Conservation (phyloP, 2,113 vertebrate species). For the Romanogobio albipinnatus region DNA sequence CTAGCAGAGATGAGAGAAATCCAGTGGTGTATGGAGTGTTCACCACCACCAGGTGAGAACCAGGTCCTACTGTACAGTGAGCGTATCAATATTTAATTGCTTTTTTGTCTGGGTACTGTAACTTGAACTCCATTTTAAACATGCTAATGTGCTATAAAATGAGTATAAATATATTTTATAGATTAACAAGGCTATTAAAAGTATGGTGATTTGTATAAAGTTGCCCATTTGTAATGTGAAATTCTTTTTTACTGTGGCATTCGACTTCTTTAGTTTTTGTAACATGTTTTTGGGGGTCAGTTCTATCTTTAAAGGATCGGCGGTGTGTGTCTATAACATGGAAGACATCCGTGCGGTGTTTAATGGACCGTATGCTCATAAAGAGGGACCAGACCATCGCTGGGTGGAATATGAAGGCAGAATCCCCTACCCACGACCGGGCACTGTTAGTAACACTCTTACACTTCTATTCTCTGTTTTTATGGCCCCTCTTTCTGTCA, state of each 20-base stretch:
- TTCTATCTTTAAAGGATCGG: conserved; percentile 97
- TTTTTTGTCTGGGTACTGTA: neutral
- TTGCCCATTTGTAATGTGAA: neutral
- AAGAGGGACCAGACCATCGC: conserved; percentile 91
- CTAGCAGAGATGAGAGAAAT: conserved; percentile 92
- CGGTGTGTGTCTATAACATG: conserved; percentile 96
- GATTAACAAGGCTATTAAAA: neutral
- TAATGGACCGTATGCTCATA: conserved; percentile 95
- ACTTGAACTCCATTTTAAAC: neutral
- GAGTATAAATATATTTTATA: neutral
- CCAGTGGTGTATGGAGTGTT: conserved; percentile 93
- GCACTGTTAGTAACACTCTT: conserved; percentile 80
- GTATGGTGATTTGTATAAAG: neutral
- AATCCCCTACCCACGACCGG: conserved; percentile 93
- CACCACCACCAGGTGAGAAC: conserved; percentile 89
- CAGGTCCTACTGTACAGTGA: neutral
- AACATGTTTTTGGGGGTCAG: conserved; percentile 69
- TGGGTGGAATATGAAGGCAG: conserved; percentile 95
- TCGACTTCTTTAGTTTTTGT: neutral
- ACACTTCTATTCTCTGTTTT: neutral
- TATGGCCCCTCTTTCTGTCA: neutral
- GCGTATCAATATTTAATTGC: neutral
- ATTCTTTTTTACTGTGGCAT: neutral
- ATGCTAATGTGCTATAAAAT: neutral
- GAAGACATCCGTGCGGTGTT: conserved; percentile 92